Conservation (phyloP, 2,888 invertebrate species). For the Drosophila pegasa region DNA sequence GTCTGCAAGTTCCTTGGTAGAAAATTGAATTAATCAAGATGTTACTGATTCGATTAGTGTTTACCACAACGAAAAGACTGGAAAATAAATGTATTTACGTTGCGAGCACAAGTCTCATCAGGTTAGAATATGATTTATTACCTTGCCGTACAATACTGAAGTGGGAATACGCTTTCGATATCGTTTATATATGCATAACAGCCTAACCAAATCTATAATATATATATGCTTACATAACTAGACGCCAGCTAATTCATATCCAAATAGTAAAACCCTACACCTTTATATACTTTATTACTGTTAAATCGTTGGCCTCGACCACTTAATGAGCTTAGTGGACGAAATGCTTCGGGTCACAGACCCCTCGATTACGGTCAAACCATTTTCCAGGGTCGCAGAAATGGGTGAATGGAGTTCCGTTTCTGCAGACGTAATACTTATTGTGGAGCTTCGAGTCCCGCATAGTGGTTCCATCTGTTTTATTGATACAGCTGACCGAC, state of each 20-base stretch:
- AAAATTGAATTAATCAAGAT: constrained; percentile 44
- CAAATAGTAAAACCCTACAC: constrained; percentile 28
- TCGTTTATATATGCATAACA: constrained; percentile 10
- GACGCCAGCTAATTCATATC: constrained; percentile 36
- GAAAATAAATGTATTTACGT: constrained; percentile 4
- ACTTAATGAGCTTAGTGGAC: constrained; percentile 27
- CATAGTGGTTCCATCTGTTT: constrained; percentile 29
- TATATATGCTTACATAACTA: constrained; percentile 10
- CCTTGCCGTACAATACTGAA: constrained; percentile 4
- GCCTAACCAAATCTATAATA: constrained; percentile 28
- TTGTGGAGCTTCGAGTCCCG: constrained; percentile 49
- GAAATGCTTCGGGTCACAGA: constrained; percentile 34
- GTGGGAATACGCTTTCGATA: constrained; percentile 12
- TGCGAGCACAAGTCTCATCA: not conserved
- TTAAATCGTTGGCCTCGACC: not conserved
- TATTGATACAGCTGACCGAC: constrained; percentile 29
- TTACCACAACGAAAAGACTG: constrained; percentile 23
- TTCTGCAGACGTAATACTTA: constrained; percentile 56
- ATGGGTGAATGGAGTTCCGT: constrained; percentile 37
- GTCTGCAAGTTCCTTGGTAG: constrained; percentile 28
- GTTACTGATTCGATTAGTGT: constrained; percentile 34
- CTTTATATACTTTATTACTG: constrained; percentile 13
- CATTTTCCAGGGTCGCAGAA: constrained; percentile 59
- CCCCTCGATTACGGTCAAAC: constrained; percentile 49
- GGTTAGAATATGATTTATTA: constrained; percentile 38